These are phyloP conservation scores for Torymus auratus DNA, from an alignment of 2,888 invertebrate genomes.

Conservation along the genomic window DNA sequence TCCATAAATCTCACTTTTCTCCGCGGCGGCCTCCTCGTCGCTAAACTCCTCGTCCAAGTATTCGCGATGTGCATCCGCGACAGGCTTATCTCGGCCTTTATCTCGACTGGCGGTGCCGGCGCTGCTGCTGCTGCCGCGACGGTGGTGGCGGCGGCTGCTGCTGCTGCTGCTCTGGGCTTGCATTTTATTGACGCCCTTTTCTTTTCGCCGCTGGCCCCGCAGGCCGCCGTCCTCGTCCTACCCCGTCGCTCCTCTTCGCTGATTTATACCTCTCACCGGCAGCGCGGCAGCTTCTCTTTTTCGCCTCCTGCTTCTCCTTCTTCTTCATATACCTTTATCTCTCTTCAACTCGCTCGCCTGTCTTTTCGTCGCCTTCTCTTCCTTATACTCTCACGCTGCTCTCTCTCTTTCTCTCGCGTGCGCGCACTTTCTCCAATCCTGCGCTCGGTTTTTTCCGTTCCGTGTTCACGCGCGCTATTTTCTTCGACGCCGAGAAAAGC, in stretches of 20 bases:
- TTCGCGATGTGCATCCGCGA: conserved; percentile 68
- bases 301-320: conserved; percentile 31
- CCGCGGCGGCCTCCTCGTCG: conserved; percentile 65
- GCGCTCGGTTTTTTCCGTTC: conserved; percentile 2
- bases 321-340: conserved; percentile 30
- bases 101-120: conserved; percentile 51
- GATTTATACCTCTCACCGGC: conserved; percentile 54
- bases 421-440: not conserved
- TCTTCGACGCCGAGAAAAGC: not conserved
- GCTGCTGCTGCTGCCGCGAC: conserved; percentile 48
- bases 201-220: conserved; percentile 3
- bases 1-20: conserved; percentile 69
- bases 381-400: no score
- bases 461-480: not conserved
- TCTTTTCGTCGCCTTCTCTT: not conserved
- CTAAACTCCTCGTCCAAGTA: conserved; percentile 74
- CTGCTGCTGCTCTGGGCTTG: conserved; percentile 63
- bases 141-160: no score
- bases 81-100: conserved; percentile 69
- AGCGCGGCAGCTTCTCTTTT: conserved; percentile 38
- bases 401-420: not conserved
- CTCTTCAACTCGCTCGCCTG: conserved; percentile 5
- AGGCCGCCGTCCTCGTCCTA: not conserved
- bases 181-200: conserved; percentile 71
- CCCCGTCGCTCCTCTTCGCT: conserved; percentile 2